Conservation (phyloP, 2,113 vertebrate genomes). For the Phyllostomus hastatus region DNA sequence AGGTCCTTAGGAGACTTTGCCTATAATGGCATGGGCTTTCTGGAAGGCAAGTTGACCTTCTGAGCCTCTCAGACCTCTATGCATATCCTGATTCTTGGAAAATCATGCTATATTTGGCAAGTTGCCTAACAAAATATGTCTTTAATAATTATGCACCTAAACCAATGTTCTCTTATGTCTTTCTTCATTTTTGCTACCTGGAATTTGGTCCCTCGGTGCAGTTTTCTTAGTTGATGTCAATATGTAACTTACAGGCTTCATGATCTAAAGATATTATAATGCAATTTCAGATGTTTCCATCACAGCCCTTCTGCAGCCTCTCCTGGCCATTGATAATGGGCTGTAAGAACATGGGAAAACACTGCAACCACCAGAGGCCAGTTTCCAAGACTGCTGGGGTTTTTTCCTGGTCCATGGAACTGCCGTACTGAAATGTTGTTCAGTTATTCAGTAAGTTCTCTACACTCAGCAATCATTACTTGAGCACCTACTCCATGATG, state of each 20-base stretch:
- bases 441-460: not conserved
- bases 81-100: not conserved
- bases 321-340: not conserved
- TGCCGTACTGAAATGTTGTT: not conserved
- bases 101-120: not conserved
- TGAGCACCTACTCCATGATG: not conserved
- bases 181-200: not conserved
- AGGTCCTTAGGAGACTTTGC: not conserved
- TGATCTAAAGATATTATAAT: not conserved
- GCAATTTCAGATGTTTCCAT: not conserved
- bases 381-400: not conserved
- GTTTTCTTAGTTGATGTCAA: not conserved
- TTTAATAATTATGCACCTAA: not conserved
- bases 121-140: not conserved
- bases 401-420: not conserved
- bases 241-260: not conserved
- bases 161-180: not conserved
- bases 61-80: not conserved
- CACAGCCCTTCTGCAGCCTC: not conserved
- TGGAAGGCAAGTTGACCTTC: not conserved
- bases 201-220: not conserved
- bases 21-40: not conserved
- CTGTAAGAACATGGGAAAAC: not conserved
- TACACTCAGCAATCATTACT: not conserved
- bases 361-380: not conserved